phyloP scores from a whole-genome alignment of 2,888 invertebrate species.

The Clanis bilineata region DNA sequence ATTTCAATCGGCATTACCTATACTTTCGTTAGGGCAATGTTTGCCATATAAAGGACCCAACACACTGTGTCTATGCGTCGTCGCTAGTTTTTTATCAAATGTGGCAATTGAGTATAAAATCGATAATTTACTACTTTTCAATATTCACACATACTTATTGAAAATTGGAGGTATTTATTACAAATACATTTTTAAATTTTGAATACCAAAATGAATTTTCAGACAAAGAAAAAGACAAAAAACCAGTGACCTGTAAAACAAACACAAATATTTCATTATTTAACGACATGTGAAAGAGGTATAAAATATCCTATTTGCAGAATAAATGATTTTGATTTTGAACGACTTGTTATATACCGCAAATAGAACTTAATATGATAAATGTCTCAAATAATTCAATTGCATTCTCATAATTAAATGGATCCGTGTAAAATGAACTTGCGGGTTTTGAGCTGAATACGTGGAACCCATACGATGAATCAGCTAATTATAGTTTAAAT shows the following conservation, averaged over 20 bases:
- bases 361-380: not conserved
- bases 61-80: not conserved
- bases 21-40: conserved; percentile 46
- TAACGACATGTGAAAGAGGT: too few species aligned
- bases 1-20: conserved; percentile 75
- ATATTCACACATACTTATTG: too few species aligned
- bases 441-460: not conserved
- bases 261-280: too few species aligned
- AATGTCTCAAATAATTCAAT: not conserved
- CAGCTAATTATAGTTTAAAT: conserved; percentile 11
- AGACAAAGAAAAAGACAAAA: too few species aligned
- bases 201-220: too few species aligned
- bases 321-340: too few species aligned
- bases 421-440: not conserved
- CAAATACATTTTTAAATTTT: too few species aligned
- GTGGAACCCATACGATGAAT: not conserved
- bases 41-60: conserved; percentile 19
- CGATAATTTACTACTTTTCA: too few species aligned
- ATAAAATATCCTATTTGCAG: too few species aligned
- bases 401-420: not conserved
- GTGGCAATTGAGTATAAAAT: too few species aligned
- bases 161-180: too few species aligned
- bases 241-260: too few species aligned
- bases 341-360: not conserved
- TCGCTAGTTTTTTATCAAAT: not conserved